Evolutionary conservation across 2,113 vertebrate species (phyloP).

Genomic region (Crotalus tigris): DNA sequence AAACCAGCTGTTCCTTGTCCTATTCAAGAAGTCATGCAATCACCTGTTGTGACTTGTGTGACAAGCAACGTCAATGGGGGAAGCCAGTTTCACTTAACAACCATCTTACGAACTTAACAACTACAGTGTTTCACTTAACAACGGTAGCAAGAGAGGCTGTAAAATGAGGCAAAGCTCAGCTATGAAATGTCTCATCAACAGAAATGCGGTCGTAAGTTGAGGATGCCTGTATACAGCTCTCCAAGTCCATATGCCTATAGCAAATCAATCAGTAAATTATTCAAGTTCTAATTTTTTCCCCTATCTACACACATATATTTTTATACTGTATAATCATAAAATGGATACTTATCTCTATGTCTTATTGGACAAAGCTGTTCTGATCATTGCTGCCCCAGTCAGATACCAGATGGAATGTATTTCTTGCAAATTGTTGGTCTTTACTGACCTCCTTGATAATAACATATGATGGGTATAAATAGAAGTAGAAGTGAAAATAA

Average conservation of each 20-base stretch:
- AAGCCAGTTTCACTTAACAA: too few relatives aligned
- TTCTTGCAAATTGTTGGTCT: constrained; percentile 16
- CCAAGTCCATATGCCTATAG: background rate
- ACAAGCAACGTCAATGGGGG: too few relatives aligned
- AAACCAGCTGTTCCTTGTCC: too few relatives aligned
- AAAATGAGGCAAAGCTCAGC: too few relatives aligned
- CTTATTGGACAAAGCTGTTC: background rate
- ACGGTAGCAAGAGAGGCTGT: too few relatives aligned
- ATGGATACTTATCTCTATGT: background rate
- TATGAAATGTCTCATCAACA: too few relatives aligned
- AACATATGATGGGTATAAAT: background rate
- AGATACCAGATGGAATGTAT: background rate
- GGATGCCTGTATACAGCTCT: background rate
- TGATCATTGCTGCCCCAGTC: background rate
- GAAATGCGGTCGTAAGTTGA: too few relatives aligned
- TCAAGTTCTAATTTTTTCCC: background rate
- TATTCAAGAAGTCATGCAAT: too few relatives aligned
- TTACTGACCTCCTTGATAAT: constrained; percentile 34
- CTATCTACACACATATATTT: background rate
- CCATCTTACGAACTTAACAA: too few relatives aligned
- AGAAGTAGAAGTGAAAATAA: constrained; percentile 38
- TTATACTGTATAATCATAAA: background rate
- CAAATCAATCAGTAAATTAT: background rate
- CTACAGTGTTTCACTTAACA: too few relatives aligned
- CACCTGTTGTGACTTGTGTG: too few relatives aligned